phyloP scores from a whole-genome alignment of 2,113 vertebrate species.

The Cervus canadensis region DNA sequence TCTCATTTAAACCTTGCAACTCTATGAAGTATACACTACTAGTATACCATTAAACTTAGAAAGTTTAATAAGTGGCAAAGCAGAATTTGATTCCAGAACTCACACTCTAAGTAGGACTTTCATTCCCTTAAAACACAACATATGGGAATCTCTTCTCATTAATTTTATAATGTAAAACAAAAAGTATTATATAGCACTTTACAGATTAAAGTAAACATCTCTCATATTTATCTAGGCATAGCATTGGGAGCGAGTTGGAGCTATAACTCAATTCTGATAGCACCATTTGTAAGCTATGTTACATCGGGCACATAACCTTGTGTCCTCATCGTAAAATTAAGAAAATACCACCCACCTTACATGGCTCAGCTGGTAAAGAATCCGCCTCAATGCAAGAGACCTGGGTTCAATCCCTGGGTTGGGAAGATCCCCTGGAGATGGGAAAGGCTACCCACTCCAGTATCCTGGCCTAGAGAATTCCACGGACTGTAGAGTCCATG shows the following conservation, averaged over 20 bases:
- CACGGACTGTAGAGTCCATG: not conserved
- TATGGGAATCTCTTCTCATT: not conserved
- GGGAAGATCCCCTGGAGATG: not conserved
- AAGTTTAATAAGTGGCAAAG: not conserved
- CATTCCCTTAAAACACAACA: not conserved
- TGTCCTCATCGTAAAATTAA: not conserved
- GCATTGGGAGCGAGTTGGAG: not conserved
- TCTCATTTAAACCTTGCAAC: not conserved
- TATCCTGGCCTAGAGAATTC: not conserved
- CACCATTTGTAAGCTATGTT: not conserved
- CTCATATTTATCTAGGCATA: not conserved
- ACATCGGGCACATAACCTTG: not conserved
- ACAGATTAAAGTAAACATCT: not conserved
- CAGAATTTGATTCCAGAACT: not conserved
- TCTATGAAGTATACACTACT: not conserved
- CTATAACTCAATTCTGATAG: not conserved
- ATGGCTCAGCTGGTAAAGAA: not conserved
- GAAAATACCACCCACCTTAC: not conserved
- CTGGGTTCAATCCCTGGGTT: not conserved
- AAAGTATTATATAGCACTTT: not conserved
- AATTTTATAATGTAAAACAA: conserved; percentile 6
- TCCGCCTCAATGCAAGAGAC: not conserved
- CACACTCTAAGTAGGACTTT: not conserved
- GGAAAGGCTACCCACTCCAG: not conserved
- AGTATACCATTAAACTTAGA: not conserved